phyloP scores from a whole-genome alignment of 1,140 invertebrate species.

The Microplitis mediator region DNA sequence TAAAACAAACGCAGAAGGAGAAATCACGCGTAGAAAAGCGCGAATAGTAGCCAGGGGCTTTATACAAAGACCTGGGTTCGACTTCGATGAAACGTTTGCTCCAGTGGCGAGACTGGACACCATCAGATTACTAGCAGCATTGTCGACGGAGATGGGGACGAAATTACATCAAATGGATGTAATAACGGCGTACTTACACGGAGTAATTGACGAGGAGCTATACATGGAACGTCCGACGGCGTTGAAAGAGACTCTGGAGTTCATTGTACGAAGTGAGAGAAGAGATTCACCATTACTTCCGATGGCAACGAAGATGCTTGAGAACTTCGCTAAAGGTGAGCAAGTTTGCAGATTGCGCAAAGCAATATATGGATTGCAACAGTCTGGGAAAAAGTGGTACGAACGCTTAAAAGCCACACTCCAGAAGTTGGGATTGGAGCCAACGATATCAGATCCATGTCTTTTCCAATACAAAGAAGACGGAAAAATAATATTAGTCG shows the following conservation, averaged over 20 bases:
- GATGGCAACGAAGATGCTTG: no score
- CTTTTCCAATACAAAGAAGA: constrained; percentile 20
- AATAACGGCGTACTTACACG: constrained; percentile 51
- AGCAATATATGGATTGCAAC: not conserved
- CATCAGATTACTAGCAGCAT: constrained; percentile 32
- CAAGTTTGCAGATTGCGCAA: no score
- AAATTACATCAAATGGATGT: constrained; percentile 46
- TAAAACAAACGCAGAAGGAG: not conserved
- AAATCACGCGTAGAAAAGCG: constrained; percentile 25
- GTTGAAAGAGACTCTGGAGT: not conserved
- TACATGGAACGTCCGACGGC: constrained; percentile 17
- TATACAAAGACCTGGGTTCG: constrained; percentile 37
- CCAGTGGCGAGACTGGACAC: constrained; percentile 40
- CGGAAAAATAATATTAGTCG: constrained; percentile 29
- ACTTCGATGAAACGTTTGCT: constrained; percentile 42
- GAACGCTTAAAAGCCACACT: no score
- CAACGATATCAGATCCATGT: no score
- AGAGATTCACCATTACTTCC: no score
- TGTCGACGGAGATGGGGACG: constrained; percentile 25
- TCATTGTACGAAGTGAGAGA: no score
- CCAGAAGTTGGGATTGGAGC: no score
- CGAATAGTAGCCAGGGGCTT: constrained; percentile 43
- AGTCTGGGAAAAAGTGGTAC: no score
- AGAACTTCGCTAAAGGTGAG: no score
- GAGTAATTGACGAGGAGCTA: constrained; percentile 16